Base-by-base conservation (phyloP, 1,140 invertebrate genomes). In the Cherax quadricarinatus region DNA sequence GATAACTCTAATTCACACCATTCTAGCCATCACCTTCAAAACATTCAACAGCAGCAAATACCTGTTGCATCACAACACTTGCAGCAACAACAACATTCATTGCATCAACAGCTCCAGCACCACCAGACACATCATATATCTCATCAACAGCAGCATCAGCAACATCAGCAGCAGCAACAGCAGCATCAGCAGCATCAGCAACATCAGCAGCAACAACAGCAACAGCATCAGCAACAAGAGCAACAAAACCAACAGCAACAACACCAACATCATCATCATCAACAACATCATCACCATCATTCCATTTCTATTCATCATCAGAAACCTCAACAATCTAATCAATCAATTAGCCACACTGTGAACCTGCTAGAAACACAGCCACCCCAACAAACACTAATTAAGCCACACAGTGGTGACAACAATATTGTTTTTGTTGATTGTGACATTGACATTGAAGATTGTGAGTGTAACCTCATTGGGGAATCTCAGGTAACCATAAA, bases 401-500 rank as follows among this genome's bases (percentile, higher is more conserved):
- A 91, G 60, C 73, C 83, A 24, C 4, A 51, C 85, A 88, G 60
- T 49, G 83, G 60, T 62, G 60, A 88, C 30, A 92, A 88, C 57
- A 92, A 79, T 16, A 88, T 92, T n/a, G 91, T 86, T 16, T 86
- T 87, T 89, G 87, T 84, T 7, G 93, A 93, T 70, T 93, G 89
- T 86, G 93, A 93, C 48, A 93, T 93, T 84, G 93, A 93, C 57
- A 93, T 93, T 85, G 93, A 93, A 57, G 93, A 92, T 30, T 93
- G 93, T 86, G 93, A 93, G 18, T 75, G 83, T 51, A 92, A 92
- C 41, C 85, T 92, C 5, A 92, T 92, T 48, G 66, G 62, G 6
- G 91, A 92, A 30, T 21, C 91, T 60, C 91, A 66, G 12, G 91
- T 75, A 53, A 21, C 84, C 18, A 48, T 83, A 41, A 88, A 87